phyloP scores from a whole-genome alignment of 2,113 vertebrate genomes.

The Ellobius talpinus region DNA sequence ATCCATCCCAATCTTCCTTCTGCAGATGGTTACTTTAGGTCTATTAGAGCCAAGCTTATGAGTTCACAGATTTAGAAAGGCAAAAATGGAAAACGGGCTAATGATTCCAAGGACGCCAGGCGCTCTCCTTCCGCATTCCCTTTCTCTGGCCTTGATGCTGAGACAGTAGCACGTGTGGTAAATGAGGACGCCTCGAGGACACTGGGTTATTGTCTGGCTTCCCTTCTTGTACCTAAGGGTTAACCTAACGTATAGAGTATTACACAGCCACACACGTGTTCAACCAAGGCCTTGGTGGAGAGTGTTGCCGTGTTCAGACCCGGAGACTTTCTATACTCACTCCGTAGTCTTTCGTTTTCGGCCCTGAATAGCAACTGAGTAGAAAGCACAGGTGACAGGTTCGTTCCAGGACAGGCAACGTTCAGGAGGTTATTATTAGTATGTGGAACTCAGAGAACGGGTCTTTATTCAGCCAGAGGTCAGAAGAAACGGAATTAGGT shows the following conservation, averaged over 20 bases:
- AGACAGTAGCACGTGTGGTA: not conserved
- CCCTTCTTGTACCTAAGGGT: not conserved
- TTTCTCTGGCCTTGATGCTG: not conserved
- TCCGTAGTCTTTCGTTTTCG: not conserved
- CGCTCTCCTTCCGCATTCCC: not conserved
- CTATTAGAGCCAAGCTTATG: constrained; percentile 51
- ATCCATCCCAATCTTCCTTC: constrained; percentile 74
- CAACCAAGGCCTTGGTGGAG: not conserved
- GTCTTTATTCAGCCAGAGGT: not conserved
- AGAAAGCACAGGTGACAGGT: not conserved
- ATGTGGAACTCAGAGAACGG: not conserved
- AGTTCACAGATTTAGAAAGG: constrained; percentile 55
- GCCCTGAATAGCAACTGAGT: not conserved
- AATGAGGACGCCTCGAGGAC: not conserved
- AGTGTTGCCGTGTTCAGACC: not conserved
- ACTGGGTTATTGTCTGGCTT: not conserved
- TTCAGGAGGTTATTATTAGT: not conserved
- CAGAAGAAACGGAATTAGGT: not conserved
- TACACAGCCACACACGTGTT: rapidly evolving
- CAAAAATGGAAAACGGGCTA: constrained; percentile 51
- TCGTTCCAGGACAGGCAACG: not conserved
- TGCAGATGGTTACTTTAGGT: constrained; percentile 64
- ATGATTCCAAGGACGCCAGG: not conserved
- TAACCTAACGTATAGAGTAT: not conserved
- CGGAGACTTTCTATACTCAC: not conserved